Percentiles rank a stretch among this genome's conserved stretches.
Evolutionary conservation across 2,797 vertebrate genomes (phyloP).

Genomic region (Molossus alvarezi): DNA sequence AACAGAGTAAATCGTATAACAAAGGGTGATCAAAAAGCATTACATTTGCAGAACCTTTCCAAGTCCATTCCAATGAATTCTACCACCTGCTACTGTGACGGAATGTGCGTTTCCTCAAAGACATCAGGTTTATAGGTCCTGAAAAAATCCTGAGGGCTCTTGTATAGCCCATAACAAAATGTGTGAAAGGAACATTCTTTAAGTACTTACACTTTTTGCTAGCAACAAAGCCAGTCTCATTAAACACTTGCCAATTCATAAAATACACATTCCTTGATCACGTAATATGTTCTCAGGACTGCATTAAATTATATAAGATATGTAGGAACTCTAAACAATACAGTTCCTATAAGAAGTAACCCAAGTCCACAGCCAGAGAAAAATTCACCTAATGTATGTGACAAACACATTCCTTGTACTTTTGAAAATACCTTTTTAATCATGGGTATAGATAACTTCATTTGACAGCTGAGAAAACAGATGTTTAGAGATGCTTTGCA

Average conservation of each 20-base stretch:
- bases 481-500: not conserved
- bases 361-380: not conserved
- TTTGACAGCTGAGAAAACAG: not conserved
- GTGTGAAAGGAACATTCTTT: not conserved
- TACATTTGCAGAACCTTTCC: not conserved
- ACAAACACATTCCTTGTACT: not conserved
- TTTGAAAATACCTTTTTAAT: not conserved
- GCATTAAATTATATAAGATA: not conserved
- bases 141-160: conserved; percentile 20
- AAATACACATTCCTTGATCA: not conserved
- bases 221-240: conserved; percentile 27
- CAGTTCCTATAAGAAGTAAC: not conserved
- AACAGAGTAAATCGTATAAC: not conserved
- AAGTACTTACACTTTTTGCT: not conserved
- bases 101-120: conserved; percentile 30
- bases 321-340: not conserved
- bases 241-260: not conserved
- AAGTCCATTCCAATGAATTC: conserved; percentile 48
- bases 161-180: not conserved
- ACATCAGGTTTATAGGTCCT: not conserved
- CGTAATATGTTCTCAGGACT: not conserved
- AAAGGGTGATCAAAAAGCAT: conserved; percentile 5
- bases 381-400: not conserved
- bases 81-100: not conserved
- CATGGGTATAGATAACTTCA: not conserved